phyloP scores from a whole-genome alignment of 2,888 invertebrate species.

The Candidula unifasciata region DNA sequence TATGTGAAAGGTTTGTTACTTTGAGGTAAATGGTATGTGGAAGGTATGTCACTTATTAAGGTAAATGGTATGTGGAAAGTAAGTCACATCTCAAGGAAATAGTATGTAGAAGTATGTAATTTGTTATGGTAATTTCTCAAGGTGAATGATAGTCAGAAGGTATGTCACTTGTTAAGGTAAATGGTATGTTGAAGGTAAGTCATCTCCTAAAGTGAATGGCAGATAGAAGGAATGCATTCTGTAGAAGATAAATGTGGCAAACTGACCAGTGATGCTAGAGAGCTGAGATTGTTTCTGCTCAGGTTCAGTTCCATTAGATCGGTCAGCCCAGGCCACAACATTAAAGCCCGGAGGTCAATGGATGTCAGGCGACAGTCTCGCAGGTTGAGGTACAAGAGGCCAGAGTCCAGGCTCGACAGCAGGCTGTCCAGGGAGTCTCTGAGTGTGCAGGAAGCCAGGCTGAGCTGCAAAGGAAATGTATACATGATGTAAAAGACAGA shows the following conservation, averaged over 20 bases:
- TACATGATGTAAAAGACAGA: no score
- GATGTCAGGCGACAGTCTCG: conserved; percentile 68
- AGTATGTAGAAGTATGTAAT: no score
- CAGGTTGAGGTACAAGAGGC: conserved; percentile 65
- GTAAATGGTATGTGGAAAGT: no score
- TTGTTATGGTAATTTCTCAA: no score
- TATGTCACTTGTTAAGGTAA: no score
- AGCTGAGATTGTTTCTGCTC: conserved; percentile 68
- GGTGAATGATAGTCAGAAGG: no score
- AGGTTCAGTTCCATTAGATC: conserved; percentile 68
- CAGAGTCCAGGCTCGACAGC: conserved; percentile 56
- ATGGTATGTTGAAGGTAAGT: background rate
- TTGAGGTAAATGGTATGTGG: no score
- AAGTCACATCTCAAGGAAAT: no score
- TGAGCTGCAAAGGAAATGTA: conserved; percentile 53
- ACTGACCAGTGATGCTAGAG: conserved; percentile 53
- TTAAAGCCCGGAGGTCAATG: conserved; percentile 62
- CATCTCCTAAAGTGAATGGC: no score
- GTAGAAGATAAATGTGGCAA: background rate
- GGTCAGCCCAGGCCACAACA: conserved; percentile 62
- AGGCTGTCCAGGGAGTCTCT: conserved; percentile 59
- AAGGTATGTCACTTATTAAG: no score
- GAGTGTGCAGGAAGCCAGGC: conserved; percentile 69
- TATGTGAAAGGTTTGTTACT: no score
- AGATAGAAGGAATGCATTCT: background rate